Base-by-base conservation (phyloP, 1,140 invertebrate genomes). In the Drosophila lacteicornis region DNA sequence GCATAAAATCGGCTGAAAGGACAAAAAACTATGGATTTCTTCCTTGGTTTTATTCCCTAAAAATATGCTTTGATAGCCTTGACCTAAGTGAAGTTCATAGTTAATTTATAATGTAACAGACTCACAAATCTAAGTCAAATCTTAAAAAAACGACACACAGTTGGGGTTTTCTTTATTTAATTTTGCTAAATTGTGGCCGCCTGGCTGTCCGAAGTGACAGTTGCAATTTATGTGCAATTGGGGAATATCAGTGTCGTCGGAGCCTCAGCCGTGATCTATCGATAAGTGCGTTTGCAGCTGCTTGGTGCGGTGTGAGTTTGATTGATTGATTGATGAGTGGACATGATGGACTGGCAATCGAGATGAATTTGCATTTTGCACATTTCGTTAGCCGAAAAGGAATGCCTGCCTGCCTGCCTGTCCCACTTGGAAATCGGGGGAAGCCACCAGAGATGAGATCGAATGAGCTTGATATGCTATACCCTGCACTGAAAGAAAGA, bases 221-320 rank as follows among this genome's bases (percentile, higher is more conserved):
- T 33, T 58, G 50, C 43, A 79, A 79, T 79, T 79, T 78, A 79
- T 79, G 66, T 71, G 76, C 76, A 79, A 79, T 79, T 79, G 75
- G 76, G 76, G 76, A 79, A 79, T 79, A 79, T 79, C 58, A 55
- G 53, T 59, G 66, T 42, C 57, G 56, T 59, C 59, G 61, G 38
- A 27, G 67, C 49, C 50, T 6, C 15, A 57, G 40, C 40, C 33
- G n/a, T 79, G 74, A 79, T 79, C 58, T 47, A 61, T 62, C 19
- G 75, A 70, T 79, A 77, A 62, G 75, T 59, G 30, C 51, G 55
- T 60, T 49, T 19, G 45, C 53, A 59, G 70, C 40, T 58, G 73
- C 11, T 13, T 53, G 46, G 22, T 4, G 19, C 40, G 57, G 74
- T 66, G 73, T 50, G 59, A 79, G 49, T 55, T 79, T 79, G 76